A percentile compares a stretch with the other conserved stretches of the same genome.
Conservation (phyloP, 2,113 vertebrate species). For the Cebus imitator region DNA sequence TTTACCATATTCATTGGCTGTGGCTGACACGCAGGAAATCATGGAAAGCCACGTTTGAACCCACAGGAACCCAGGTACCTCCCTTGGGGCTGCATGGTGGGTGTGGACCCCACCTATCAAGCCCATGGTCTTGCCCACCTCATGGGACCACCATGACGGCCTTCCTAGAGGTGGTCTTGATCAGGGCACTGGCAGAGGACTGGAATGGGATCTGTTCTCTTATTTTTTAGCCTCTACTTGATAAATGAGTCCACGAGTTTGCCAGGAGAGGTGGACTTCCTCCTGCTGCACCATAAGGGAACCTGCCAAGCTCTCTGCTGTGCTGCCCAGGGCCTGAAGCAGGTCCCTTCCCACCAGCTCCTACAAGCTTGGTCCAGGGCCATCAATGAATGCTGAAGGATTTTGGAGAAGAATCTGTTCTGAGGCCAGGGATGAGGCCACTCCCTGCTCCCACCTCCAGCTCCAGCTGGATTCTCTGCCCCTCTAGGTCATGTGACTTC, state of each 20-base stretch:
- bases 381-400: no score
- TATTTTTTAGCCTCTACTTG: background rate
- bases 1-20: background rate
- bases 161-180: no score
- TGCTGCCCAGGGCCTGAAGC: no score
- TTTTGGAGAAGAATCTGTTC: background rate
- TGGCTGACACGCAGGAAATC: background rate
- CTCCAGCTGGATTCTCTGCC: background rate
- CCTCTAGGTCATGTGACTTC: background rate
- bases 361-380: background rate
- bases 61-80: background rate
- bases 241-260: no score
- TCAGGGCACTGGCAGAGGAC: no score
- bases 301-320: background rate
- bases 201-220: background rate
- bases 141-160: no score
- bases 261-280: no score
- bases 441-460: no score
- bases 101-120: fast-evolving
- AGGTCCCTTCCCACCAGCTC: background rate
- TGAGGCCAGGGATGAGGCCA: background rate
- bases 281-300: background rate
- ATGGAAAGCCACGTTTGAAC: background rate
- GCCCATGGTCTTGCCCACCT: fast-evolving
- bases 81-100: background rate